Evolutionary conservation across 2,113 vertebrate genomes (phyloP).

Genomic region (Catharus bicknelli): DNA sequence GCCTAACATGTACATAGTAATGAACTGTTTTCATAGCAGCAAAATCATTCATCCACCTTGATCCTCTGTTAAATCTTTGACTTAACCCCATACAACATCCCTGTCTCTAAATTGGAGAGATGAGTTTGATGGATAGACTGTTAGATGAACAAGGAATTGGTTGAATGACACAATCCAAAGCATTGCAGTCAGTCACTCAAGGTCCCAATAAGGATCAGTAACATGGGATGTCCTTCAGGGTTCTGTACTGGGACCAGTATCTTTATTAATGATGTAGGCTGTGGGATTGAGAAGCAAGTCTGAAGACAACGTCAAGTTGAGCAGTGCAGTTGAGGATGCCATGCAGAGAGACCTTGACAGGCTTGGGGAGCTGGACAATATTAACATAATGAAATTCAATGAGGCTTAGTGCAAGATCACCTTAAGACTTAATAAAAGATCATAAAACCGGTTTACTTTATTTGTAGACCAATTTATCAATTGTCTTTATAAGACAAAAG

Average conservation of each 20-base stretch:
- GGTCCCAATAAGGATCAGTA: background rate
- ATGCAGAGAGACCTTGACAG: background rate
- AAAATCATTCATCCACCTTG: background rate
- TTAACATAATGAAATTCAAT: background rate
- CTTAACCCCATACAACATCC: background rate
- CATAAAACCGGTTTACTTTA: background rate
- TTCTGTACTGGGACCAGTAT: background rate
- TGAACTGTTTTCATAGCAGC: background rate
- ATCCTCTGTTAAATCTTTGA: background rate
- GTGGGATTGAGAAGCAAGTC: background rate
- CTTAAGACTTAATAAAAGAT: background rate
- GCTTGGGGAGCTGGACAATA: background rate
- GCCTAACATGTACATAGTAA: background rate
- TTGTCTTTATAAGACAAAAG: background rate
- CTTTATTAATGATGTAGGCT: background rate
- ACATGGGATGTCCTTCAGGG: background rate
- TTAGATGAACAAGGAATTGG: background rate
- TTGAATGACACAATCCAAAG: background rate
- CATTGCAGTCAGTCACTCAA: no score
- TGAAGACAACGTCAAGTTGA: background rate
- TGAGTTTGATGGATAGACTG: background rate
- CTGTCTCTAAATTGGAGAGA: background rate
- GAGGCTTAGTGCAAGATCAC: background rate
- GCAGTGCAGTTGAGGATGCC: background rate
- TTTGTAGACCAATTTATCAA: background rate